A percentile compares a stretch with the other conserved stretches of the same genome.
Conservation (phyloP, 1,140 invertebrate genomes). For the Pseudoatta argentina region DNA sequence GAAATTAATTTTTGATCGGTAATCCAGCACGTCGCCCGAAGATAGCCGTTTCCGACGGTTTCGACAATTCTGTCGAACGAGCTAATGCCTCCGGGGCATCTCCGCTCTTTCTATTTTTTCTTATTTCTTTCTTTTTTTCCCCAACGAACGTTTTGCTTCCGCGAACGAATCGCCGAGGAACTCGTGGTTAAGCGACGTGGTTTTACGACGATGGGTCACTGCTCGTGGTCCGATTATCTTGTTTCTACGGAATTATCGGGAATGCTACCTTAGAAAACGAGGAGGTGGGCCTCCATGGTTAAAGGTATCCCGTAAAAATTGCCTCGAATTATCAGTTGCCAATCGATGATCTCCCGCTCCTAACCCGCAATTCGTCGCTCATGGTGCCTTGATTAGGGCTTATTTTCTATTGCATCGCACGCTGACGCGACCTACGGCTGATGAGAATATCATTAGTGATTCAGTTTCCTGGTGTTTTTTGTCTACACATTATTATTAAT, state of each 20-base stretch:
- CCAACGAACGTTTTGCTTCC: constrained; percentile 56
- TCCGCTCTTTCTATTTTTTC: background rate
- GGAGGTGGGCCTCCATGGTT: constrained; percentile 51
- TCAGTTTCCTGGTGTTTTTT: background rate
- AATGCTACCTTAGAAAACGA: constrained; percentile 70
- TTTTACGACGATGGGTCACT: constrained; percentile 68
- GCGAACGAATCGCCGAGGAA: constrained; percentile 60
- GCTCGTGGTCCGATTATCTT: constrained; percentile 68
- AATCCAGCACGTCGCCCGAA: constrained; percentile 53
- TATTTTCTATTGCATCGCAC: constrained; percentile 58
- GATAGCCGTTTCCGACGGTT: constrained; percentile 57
- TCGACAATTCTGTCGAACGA: constrained; percentile 63
- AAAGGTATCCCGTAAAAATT: constrained; percentile 64
- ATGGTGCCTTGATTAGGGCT: constrained; percentile 61
- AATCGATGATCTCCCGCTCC: constrained; percentile 37
- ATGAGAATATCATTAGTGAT: constrained; percentile 26
- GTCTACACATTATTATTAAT: background rate
- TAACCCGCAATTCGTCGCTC: constrained; percentile 56
- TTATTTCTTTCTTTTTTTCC: background rate
- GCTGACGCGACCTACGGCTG: constrained; percentile 32
- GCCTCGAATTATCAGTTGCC: constrained; percentile 59
- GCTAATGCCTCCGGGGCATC: constrained; percentile 30
- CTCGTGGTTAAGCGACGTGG: constrained; percentile 51
- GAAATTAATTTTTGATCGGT: constrained; percentile 59
- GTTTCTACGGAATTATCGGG: constrained; percentile 68